Evolutionary conservation across 2,113 vertebrate genomes (phyloP).

Genomic region (Platysternon megacephalum): DNA sequence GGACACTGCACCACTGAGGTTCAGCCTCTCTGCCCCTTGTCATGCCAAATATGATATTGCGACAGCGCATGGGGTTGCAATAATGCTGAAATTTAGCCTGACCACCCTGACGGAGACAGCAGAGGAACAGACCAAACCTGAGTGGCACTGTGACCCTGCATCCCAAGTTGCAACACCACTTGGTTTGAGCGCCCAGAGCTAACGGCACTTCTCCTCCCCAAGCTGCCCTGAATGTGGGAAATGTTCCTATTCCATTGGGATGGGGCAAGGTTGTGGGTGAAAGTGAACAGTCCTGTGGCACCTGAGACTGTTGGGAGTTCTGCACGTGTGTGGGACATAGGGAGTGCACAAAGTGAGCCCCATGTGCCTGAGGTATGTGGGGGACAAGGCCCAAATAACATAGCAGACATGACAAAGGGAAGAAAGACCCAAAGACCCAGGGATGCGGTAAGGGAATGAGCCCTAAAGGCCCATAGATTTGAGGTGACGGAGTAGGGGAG

Average conservation of each 20-base stretch:
- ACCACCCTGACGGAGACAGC: neutral
- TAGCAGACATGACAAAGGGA: neutral
- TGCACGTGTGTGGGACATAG: neutral
- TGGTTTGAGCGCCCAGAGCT: neutral
- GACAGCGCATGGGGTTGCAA: neutral
- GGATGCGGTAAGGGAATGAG: neutral
- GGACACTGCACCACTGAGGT: neutral
- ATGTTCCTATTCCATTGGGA: neutral
- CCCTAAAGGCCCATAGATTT: neutral
- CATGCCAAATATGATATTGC: neutral
- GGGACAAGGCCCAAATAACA: neutral
- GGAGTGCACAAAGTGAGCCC: neutral
- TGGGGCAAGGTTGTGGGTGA: neutral
- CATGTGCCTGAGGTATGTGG: neutral
- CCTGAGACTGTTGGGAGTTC: neutral
- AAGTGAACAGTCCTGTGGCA: neutral
- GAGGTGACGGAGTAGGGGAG: neutral
- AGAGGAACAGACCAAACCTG: neutral
- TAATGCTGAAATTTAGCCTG: neutral
- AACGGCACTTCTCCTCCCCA: neutral
- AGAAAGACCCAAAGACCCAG: neutral
- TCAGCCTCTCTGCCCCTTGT: neutral
- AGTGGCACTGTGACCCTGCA: neutral
- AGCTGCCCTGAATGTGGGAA: neutral
- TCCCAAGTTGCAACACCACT: neutral